A percentile compares a stretch with the other conserved stretches of the same genome.
Conservation (phyloP, 2,888 invertebrate species). For the Oligia latruncula region DNA sequence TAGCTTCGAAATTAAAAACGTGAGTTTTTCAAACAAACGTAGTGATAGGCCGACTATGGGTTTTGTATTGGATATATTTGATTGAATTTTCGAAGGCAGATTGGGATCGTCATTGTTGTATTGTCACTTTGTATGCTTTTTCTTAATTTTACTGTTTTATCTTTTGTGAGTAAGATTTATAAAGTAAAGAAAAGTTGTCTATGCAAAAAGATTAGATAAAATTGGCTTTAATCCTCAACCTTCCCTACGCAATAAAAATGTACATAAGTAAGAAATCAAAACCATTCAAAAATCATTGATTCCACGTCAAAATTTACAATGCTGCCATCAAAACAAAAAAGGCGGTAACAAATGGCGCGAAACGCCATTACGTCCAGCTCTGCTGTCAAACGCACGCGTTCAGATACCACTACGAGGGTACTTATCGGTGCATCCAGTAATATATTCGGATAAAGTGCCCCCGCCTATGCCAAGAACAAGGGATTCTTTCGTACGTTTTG, state of each 20-base stretch:
- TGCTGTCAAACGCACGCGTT: conserved; percentile 72
- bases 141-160: background rate
- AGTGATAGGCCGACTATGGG: too few species aligned
- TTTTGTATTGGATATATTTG: too few species aligned
- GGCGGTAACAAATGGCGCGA: conserved; percentile 73
- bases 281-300: background rate
- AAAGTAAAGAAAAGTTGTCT: background rate
- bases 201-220: too few species aligned
- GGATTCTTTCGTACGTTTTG: conserved; percentile 25
- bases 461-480: conserved; percentile 67
- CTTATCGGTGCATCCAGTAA: conserved; percentile 73
- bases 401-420: conserved; percentile 61
- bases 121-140: background rate
- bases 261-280: background rate
- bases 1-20: too few species aligned
- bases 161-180: background rate
- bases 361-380: conserved; percentile 69
- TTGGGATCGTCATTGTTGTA: too few species aligned
- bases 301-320: conserved; percentile 57
- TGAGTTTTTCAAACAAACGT: too few species aligned
- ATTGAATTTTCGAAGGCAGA: too few species aligned
- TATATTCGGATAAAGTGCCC: conserved; percentile 71
- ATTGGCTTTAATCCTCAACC: background rate
- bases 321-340: conserved; percentile 64
- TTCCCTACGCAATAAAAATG: background rate